Conservation (phyloP, 2,797 vertebrate genomes). For the Salarias fasciatus region DNA sequence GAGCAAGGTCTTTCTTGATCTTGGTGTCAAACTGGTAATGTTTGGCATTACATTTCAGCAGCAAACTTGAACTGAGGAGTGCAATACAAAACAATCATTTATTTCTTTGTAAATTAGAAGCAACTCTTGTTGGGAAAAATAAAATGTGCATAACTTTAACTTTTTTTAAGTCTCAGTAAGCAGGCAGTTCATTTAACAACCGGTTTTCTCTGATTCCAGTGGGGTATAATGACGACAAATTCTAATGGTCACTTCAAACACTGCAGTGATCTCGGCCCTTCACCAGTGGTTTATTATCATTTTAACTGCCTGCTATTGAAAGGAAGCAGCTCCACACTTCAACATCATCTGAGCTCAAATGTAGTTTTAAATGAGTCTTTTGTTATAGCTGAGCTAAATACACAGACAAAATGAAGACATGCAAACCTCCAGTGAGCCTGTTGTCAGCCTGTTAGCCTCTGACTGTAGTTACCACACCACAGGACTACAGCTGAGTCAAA, state of each 20-base stretch:
- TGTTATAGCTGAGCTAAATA: not conserved
- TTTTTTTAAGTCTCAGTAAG: no score
- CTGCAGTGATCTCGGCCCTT: not conserved
- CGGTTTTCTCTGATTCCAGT: not conserved
- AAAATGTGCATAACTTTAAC: no score
- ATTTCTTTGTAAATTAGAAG: no score
- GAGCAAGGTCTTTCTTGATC: no score
- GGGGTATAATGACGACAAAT: not conserved
- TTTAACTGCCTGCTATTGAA: not conserved
- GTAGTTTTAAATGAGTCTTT: no score
- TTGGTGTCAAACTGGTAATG: no score
- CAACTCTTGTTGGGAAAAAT: no score
- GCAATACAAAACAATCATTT: no score
- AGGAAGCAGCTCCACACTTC: not conserved
- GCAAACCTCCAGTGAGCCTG: constrained; percentile 40
- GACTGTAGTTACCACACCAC: constrained; percentile 66
- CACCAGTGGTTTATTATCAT: not conserved
- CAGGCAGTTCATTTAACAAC: no score
- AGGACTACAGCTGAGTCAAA: constrained; percentile 49
- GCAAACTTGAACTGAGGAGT: no score
- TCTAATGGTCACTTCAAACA: not conserved
- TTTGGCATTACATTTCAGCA: no score
- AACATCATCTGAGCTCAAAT: not conserved
- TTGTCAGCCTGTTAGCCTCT: constrained; percentile 51
- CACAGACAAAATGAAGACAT: constrained; percentile 13